Base-by-base conservation (phyloP, 2,113 vertebrate genomes). In the Alces alces region DNA sequence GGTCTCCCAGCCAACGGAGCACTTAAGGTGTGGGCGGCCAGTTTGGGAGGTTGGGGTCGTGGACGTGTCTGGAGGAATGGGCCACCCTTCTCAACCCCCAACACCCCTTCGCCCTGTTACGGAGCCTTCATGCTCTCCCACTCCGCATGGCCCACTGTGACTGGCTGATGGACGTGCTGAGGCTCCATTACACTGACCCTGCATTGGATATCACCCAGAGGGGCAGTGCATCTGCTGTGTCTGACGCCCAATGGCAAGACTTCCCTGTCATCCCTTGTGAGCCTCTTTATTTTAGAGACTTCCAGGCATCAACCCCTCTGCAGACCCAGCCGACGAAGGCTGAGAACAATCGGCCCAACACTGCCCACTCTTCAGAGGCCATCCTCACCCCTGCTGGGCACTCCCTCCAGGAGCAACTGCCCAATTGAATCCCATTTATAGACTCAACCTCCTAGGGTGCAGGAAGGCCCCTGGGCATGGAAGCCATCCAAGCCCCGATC, bases 21-120 rank as follows among this genome's bases (percentile, higher is more conserved):
- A 0, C 33, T 57, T 12, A 21, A 8, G 1, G 15, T 8, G 0
- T 39, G 0, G 43, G 58, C 0, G 0, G 0, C 61, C 45, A 27
- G 43, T 55, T 28, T 33, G 61, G 86, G 23, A 50, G 3, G 1
- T 2, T 76, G 6, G 21, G 3, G 11, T 39, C 14, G 0, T 47
- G 47, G 27, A 17, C 13, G 3, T 39, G 28, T 89, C 45, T n/a
- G 21, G 52, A 80, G 50, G 17, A 86, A 50, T 16, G 54, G 57
- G 12, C 19, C 57, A 5, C 21, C 4, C 66, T 95, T 66, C 21
- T 57, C 60, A 79, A 23, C 14, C 14, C 15, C 30, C 11, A 6
- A 4, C 0, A 1, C 15, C n/a, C 11, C 23, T 27, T 10, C 19
- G 19, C 66, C 87, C 79, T 86, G 28, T 33, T 52, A 43, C 0